Conservation (phyloP, 1,140 invertebrate species). For the Pristionchus pacificus region DNA sequence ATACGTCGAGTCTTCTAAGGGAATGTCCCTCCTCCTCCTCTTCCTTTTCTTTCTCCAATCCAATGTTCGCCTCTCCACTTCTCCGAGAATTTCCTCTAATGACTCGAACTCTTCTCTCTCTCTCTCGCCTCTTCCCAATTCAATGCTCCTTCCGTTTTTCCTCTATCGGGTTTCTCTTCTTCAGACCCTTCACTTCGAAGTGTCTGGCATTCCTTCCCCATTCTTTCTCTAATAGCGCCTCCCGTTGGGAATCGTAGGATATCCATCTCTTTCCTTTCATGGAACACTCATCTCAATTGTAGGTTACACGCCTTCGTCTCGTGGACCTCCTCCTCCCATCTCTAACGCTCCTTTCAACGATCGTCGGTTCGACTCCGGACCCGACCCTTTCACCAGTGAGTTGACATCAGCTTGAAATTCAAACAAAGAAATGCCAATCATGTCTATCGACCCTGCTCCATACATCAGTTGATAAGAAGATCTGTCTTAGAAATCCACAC, state of each 20-base stretch:
- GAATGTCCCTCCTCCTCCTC: not conserved
- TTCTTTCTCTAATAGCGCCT: slow-evolving; percentile 3
- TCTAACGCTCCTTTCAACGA: slow-evolving; percentile 24
- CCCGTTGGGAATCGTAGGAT: not conserved
- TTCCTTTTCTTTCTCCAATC: not conserved
- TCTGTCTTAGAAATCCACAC: not conserved
- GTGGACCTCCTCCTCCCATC: slow-evolving; percentile 15
- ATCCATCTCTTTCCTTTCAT: not conserved
- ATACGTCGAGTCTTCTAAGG: too few relatives aligned
- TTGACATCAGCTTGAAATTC: too few relatives aligned
- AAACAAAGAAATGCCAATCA: too few relatives aligned
- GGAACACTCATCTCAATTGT: slow-evolving; percentile 18
- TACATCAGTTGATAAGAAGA: not conserved
- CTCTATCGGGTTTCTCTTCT: not conserved
- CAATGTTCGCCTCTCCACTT: not conserved
- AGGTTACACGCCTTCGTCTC: slow-evolving; percentile 19
- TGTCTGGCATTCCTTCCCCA: not conserved
- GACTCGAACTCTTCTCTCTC: not conserved
- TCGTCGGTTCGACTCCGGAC: slow-evolving; percentile 16
- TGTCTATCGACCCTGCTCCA: slow-evolving; percentile 2
- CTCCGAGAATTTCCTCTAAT: not conserved
- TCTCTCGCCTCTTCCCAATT: not conserved
- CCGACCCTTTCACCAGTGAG: slow-evolving; percentile 27
- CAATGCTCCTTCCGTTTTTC: too few relatives aligned
- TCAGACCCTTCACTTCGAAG: not conserved